Conservation (phyloP, 2,888 invertebrate genomes). For the Acronicta psi region DNA sequence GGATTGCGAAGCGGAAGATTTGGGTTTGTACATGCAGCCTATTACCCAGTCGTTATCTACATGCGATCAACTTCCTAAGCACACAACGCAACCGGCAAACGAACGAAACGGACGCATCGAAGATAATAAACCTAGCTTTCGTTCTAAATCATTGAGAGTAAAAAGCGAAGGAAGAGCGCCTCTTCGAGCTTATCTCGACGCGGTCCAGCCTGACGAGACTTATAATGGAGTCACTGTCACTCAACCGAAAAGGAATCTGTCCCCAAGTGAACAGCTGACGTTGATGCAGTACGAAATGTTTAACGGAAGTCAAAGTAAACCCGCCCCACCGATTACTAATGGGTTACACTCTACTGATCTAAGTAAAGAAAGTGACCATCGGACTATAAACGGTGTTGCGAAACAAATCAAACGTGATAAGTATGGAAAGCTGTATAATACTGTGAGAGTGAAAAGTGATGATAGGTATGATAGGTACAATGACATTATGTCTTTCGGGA, state of each 20-base stretch:
- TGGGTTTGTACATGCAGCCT: constrained; percentile 84
- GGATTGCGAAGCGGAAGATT: constrained; percentile 83
- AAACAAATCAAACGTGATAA: constrained; percentile 85
- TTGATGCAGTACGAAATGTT: constrained; percentile 86
- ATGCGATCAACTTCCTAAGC: constrained; percentile 84
- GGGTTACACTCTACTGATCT: constrained; percentile 76
- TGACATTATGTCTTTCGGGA: constrained; percentile 78
- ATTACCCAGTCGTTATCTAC: constrained; percentile 82
- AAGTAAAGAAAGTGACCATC: constrained; percentile 84
- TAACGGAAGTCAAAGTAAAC: constrained; percentile 75
- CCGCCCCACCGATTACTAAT: constrained; percentile 68
- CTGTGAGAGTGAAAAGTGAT: constrained; percentile 87
- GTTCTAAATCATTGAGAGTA: constrained; percentile 87
- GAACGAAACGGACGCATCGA: constrained; percentile 81
- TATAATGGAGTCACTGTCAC: constrained; percentile 85
- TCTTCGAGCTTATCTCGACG: constrained; percentile 80
- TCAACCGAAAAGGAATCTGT: constrained; percentile 87
- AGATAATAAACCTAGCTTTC: constrained; percentile 83
- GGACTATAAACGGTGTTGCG: constrained; percentile 81
- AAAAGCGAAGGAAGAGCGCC: constrained; percentile 86
- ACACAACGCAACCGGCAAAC: constrained; percentile 77
- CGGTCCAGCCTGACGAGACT: constrained; percentile 69
- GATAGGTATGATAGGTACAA: constrained; percentile 85
- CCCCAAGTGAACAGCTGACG: constrained; percentile 86
- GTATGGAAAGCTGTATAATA: constrained; percentile 84